phyloP scores from a whole-genome alignment of 2,797 vertebrate species.

The Pangasius krempfi region DNA sequence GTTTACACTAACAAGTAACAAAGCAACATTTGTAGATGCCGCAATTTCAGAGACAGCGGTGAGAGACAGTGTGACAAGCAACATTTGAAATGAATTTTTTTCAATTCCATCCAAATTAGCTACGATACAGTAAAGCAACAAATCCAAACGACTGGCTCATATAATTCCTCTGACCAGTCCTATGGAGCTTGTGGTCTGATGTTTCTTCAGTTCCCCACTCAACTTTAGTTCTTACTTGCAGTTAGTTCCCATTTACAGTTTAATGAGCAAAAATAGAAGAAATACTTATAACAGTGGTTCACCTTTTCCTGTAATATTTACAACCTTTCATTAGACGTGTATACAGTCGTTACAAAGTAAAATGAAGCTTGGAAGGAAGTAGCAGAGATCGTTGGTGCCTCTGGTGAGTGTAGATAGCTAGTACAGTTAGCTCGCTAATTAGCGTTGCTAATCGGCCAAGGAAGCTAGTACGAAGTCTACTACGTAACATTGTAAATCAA shows the following conservation, averaged over 20 bases:
- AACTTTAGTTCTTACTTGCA: not conserved
- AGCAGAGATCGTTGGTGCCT: not conserved
- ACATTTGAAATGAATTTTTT: not conserved
- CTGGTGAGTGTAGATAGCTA: not conserved
- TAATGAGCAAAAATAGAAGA: not conserved
- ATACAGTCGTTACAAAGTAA: not conserved
- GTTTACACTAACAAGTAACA: not conserved
- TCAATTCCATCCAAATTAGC: not conserved
- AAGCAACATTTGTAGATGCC: not conserved
- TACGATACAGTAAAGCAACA: not conserved
- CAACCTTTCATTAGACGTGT: not conserved
- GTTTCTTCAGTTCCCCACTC: not conserved
- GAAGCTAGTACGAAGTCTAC: not conserved
- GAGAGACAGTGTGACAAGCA: not conserved
- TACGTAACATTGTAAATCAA: not conserved
- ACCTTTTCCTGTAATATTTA: not conserved
- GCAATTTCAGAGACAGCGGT: not conserved
- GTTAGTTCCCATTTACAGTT: not conserved
- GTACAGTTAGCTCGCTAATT: not conserved
- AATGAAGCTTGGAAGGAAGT: not conserved
- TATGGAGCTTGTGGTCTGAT: not conserved
- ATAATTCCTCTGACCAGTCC: not conserved
- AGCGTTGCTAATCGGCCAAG: not conserved
- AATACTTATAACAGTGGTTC: not conserved
- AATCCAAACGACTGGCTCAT: not conserved